Evolutionary conservation across 2,888 invertebrate species (phyloP), one percentile per base, ranked within the genome.

Genomic region (Sisyra terminalis): DNA sequence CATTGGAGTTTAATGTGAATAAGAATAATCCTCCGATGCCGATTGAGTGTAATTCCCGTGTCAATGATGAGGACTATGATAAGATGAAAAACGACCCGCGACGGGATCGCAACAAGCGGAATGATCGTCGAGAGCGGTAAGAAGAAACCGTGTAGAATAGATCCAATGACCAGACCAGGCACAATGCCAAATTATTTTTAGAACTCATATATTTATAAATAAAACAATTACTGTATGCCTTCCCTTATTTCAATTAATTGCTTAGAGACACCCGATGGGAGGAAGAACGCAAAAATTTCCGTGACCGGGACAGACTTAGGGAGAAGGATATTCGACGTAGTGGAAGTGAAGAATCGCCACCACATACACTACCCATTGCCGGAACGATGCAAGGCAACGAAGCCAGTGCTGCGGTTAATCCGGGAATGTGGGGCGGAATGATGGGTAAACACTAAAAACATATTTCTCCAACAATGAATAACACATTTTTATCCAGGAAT

Each of bases 1-100:
- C 76, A 1, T 55, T 76, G 38, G 73, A 76, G 51, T 78, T 77
- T 55, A 73, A 72, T 50, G 66, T 64, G 31, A 71, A 66, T 50
- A 75, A 73, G 53, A 70, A 69, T 56, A 74, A 70, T 53, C 70
- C 69, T 40, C 68, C 70, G 17, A 67, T 73, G 51, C 66, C 71
- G 13, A 56, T 67, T 7, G 53, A 30, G 66, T 65, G 38, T 59
- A 60, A 61, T 47, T 52, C 1, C 53, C 55, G 29, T 52, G 54
- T 47, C 36, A 52, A 53, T 30, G 67, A 66, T 39, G 60, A 64
- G 43, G 57, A 59, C 14, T 57, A 54, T 37, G 56, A 55, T 8
- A 60, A 43, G 11, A 60, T 64, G 47, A 60, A 61, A 31, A 61
- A 57, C 46, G 63, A 29, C 46, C 52, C 1, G 55, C 55, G 35